Base-by-base conservation (phyloP, 2,888 invertebrate species). In the Brachyopa scutellaris region DNA sequence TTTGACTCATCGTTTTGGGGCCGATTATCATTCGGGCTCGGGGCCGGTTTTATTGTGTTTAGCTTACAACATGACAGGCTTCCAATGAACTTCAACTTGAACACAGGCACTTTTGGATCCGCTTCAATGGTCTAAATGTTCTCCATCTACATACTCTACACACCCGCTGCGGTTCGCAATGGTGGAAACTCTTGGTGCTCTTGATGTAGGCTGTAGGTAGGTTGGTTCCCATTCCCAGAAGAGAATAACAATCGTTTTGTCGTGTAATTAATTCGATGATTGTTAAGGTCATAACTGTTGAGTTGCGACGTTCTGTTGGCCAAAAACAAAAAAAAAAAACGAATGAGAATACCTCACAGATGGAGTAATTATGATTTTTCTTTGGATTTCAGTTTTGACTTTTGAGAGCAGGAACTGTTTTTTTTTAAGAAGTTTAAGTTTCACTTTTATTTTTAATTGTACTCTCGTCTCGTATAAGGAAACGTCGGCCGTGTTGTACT, bases 381-480 rank as follows among this genome's bases (percentile, higher is more conserved):
- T 33, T 8, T 6, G 15, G 7, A 2, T n/a, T n/a, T n/a, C n/a
- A n/a, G 38, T 6, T 15, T 38, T 38, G 15, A 38, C 15, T 17
- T 19, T 57, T 2, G 57, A 57, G 57, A 57, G 23, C 38, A 57
- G 57, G 57, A 57, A 57, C 57, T 57, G 57, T 57, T 57, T 57
- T 57, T 23, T 38, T 57, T n/a, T n/a, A 38, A 26, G 8, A 26
- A 42, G 21, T 21, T 42, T 42, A 42, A 42, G 42, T 42, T 42
- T 42, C 42, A 42, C 42, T 42, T 42, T 40, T 57, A 40, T 40
- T 57, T 53, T n/a, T n/a, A n/a, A n/a, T 15, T 17, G 19, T 3
- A 45, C 9, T 17, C 42, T 9, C 13, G 8, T n/a, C n/a, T n/a
- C n/a, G 19, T 17, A 19, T 42, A 17, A 42, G 19, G 42, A 42